A percentile compares a stretch with the other conserved stretches of the same genome.
phyloP scores from a whole-genome alignment of 1,140 invertebrate species.

The Orius insidiosus region DNA sequence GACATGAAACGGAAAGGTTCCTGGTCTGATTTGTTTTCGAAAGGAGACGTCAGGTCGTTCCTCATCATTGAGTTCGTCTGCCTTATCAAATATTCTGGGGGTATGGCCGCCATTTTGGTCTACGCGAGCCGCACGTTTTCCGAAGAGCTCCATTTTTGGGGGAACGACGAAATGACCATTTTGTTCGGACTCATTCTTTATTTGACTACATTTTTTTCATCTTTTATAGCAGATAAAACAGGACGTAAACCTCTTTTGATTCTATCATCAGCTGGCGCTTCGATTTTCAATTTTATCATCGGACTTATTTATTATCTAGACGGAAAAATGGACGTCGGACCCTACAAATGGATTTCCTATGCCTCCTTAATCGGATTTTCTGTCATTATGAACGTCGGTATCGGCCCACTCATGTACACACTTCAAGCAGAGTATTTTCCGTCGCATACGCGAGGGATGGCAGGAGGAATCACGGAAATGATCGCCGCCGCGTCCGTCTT shows the following conservation, averaged over 20 bases:
- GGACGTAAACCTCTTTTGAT: slow-evolving; percentile 34
- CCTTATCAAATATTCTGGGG: slow-evolving; percentile 15
- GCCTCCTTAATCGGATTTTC: slow-evolving; percentile 8
- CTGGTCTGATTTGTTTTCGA: slow-evolving; percentile 15
- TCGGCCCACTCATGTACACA: slow-evolving; percentile 16
- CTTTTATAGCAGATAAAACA: slow-evolving; percentile 29
- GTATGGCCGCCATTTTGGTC: slow-evolving; percentile 17
- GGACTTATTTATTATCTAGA: slow-evolving; percentile 4
- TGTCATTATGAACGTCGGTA: slow-evolving; percentile 11
- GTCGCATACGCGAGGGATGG: slow-evolving; percentile 11
- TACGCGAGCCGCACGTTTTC: slow-evolving; percentile 18
- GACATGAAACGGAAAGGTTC: neutral
- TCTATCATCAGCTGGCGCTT: slow-evolving; percentile 22
- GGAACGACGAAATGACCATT: slow-evolving; percentile 15
- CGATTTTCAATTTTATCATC: slow-evolving; percentile 6
- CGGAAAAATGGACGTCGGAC: neutral
- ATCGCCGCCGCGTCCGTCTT: no score
- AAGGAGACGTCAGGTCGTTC: slow-evolving; percentile 15
- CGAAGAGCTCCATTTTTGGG: neutral
- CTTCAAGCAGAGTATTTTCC: slow-evolving; percentile 17
- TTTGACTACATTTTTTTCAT: slow-evolving; percentile 24
- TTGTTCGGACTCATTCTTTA: slow-evolving; percentile 20
- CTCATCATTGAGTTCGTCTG: slow-evolving; percentile 17
- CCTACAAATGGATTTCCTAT: slow-evolving; percentile 16
- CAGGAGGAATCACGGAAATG: neutral